Evolutionary conservation across 2,797 vertebrate genomes (phyloP).

Genomic region (Lerista edwardsae): DNA sequence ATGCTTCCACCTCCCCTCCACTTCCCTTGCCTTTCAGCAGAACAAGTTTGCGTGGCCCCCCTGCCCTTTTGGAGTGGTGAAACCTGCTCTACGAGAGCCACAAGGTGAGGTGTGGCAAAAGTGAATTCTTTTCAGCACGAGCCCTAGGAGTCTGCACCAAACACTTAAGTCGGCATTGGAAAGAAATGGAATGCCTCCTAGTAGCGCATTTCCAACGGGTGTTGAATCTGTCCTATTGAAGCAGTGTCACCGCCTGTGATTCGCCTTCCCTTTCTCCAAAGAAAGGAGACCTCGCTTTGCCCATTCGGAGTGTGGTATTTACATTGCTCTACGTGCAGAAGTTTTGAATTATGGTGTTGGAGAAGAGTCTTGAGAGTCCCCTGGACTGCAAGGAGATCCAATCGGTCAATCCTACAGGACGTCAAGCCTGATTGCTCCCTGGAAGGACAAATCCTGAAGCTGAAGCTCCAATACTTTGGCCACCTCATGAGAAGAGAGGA

Average conservation of each 20-base stretch:
- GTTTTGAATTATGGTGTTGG: too few relatives aligned
- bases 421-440: too few relatives aligned
- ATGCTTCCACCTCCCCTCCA: too few relatives aligned
- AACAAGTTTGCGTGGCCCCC: not conserved
- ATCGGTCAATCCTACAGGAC: too few relatives aligned
- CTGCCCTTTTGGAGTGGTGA: not conserved
- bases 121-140: not conserved
- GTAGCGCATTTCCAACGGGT: not conserved
- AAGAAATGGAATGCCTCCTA: not conserved
- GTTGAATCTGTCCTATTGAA: not conserved
- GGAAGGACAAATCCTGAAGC: too few relatives aligned
- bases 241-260: not conserved
- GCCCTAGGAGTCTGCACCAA: too few relatives aligned
- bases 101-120: not conserved
- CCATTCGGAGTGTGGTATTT: not conserved
- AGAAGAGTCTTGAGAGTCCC: too few relatives aligned
- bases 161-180: not conserved
- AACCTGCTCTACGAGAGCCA: not conserved
- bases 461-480: too few relatives aligned
- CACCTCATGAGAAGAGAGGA: too few relatives aligned
- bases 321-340: accelerated
- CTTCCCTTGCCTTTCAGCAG: too few relatives aligned
- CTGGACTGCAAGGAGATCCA: too few relatives aligned
- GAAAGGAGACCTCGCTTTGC: not conserved
- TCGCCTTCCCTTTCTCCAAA: not conserved